Base-by-base conservation (phyloP, 2,888 invertebrate genomes). In the Rhorus exstirpatorius region DNA sequence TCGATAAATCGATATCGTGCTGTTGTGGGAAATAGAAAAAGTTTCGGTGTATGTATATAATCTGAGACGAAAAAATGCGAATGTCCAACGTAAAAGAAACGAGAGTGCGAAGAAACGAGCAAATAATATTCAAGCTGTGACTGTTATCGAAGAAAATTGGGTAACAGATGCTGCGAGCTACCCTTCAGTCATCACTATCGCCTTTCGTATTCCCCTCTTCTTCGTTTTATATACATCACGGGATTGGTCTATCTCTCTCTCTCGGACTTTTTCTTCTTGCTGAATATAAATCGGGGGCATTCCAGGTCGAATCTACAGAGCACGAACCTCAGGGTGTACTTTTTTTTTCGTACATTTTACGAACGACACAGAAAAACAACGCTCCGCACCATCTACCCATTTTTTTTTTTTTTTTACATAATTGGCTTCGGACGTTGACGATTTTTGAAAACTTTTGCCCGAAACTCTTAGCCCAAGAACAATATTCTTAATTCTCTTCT, bases 101-200 rank as follows among this genome's bases (percentile, higher is more conserved):
- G 55, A 26, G 26, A 19, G 61, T 44, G 60, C 10, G 44, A n/a
- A 31, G 35, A 24, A 63, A 63, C 53, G 74, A 49, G 51, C 35
- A 35, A 41, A 71, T 65, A 41, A 71, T 81, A 77, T 77, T 53
- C 60, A 51, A 72, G 67, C 76, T 72, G 58, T 55, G 55, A 38
- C 76, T 71, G 67, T 77, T 60, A 65, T 77, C 77, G 41, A 77
- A 61, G 60, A 74, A 74, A 67, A 74, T 81, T 83, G 55, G 53
- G 74, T 60, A 67, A 65, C 83, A 83, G 77, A 81, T 83, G 78
- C 74, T 83, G 19, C 81, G 31, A 44, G 44, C 68, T 74, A 74
- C 78, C 72, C 78, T 74, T 81, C 72, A 74, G 51, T 74, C 67
- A 35, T 78, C 78, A 55, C 71, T 67, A 68, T 74, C 67, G 70